Conservation (phyloP, 2,888 invertebrate genomes). For the Cantharis flavilabris region DNA sequence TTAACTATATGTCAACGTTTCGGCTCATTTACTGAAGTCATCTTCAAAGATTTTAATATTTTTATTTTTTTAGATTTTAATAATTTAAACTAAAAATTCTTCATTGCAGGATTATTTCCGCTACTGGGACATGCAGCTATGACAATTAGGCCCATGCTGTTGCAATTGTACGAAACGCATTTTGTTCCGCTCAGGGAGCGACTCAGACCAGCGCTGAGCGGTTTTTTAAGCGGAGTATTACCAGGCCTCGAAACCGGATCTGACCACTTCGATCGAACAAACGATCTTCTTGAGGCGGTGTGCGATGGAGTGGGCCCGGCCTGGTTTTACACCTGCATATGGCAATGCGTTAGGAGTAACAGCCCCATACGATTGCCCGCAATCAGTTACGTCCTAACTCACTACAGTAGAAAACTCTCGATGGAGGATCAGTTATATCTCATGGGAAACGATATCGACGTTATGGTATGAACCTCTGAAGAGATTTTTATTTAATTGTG, state of each 20-base stretch:
- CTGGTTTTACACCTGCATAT: constrained; percentile 85
- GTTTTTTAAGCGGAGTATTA: constrained; percentile 84
- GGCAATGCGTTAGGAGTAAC: constrained; percentile 84
- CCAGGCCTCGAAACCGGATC: constrained; percentile 88
- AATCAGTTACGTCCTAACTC: constrained; percentile 76
- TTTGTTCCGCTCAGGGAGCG: constrained; percentile 81
- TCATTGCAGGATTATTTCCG: constrained; percentile 80
- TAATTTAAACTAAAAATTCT: background rate
- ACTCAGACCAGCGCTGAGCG: constrained; percentile 80
- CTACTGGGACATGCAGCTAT: constrained; percentile 85
- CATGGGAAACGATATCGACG: constrained; percentile 82
- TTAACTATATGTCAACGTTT: no score
- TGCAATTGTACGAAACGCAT: constrained; percentile 85
- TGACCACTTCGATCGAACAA: constrained; percentile 78
- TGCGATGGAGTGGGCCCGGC: constrained; percentile 76
- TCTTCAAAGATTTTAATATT: no score
- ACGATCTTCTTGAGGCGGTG: constrained; percentile 68
- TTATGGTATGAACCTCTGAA: constrained; percentile 67
- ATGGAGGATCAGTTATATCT: constrained; percentile 83
- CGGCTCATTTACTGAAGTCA: no score
- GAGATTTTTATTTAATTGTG: background rate
- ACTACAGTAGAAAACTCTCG: constrained; percentile 76
- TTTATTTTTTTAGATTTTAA: no score
- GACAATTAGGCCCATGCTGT: constrained; percentile 81
- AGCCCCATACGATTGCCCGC: constrained; percentile 81